phyloP scores from a whole-genome alignment of 2,113 vertebrate genomes.

The Clarias batrachus region DNA sequence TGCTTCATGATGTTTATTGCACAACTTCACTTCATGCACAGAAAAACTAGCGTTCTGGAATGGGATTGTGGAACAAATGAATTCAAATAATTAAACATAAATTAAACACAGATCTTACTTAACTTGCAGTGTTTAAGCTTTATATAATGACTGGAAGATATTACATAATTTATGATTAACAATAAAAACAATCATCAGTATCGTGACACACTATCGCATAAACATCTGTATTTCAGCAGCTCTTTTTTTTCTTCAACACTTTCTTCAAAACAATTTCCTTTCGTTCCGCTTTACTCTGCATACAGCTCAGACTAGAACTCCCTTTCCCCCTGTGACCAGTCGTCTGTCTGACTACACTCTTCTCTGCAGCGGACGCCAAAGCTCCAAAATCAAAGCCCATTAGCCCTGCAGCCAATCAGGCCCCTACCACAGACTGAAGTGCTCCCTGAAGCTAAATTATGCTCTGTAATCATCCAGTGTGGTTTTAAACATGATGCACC shows the following conservation, averaged over 20 bases:
- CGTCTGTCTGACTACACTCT: constrained; percentile 19
- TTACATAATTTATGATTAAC: background rate
- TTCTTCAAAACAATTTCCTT: background rate
- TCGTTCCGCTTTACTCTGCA: background rate
- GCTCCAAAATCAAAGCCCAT: constrained; percentile 30
- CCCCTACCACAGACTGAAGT: background rate
- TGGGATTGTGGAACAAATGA: constrained; percentile 12
- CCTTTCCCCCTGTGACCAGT: constrained; percentile 16
- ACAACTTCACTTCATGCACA: background rate
- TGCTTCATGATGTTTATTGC: background rate
- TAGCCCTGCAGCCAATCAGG: constrained; percentile 18
- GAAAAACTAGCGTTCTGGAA: background rate
- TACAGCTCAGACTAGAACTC: background rate
- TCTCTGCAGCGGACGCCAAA: background rate
- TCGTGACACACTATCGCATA: too few relatives aligned
- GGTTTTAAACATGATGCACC: constrained; percentile 15
- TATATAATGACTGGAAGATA: background rate
- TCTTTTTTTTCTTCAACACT: too few relatives aligned
- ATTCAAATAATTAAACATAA: too few relatives aligned
- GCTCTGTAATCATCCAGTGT: background rate
- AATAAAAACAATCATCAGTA: too few relatives aligned
- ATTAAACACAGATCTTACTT: background rate
- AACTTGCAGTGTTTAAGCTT: background rate
- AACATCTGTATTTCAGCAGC: too few relatives aligned
- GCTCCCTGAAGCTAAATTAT: constrained; percentile 27